These are phyloP conservation scores for Agraylea sexmaculata DNA, from an alignment of 1,140 invertebrate species.

Conservation along the genomic window DNA sequence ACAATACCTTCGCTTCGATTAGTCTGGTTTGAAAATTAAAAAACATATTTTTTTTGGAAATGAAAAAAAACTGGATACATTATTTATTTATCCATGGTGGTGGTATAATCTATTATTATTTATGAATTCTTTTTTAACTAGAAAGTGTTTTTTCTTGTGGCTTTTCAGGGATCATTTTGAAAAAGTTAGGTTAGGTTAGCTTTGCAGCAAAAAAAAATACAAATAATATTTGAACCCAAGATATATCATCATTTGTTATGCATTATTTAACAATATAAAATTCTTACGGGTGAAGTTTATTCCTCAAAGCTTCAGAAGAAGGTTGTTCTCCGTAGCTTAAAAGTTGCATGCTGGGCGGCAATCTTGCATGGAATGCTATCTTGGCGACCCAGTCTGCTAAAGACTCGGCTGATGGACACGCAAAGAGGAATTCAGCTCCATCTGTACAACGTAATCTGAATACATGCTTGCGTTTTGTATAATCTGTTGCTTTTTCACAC, in stretches of 20 bases:
- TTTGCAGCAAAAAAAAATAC: too few species aligned
- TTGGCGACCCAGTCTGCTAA: slow-evolving; percentile 92
- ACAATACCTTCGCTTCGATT: too few species aligned
- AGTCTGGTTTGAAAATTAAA: too few species aligned
- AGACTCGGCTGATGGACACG: slow-evolving; percentile 57
- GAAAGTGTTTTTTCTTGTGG: too few species aligned
- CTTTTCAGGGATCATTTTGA: background rate
- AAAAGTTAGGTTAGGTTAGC: too few species aligned
- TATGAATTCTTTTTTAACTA: too few species aligned
- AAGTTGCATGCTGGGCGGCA: slow-evolving; percentile 80
- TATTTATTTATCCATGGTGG: too few species aligned
- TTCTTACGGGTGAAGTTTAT: slow-evolving; percentile 11
- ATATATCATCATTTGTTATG: background rate
- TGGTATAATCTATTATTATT: too few species aligned
- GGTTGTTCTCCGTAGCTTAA: slow-evolving; percentile 60
- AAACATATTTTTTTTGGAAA: too few species aligned
- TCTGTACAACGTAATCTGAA: slow-evolving; percentile 81
- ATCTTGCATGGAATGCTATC: slow-evolving; percentile 83
- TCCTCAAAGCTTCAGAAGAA: slow-evolving; percentile 29
- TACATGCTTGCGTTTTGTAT: slow-evolving; percentile 90
- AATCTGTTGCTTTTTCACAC: slow-evolving; percentile 80
- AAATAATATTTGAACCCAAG: too few species aligned
- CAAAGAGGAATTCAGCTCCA: slow-evolving; percentile 86
- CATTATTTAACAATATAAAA: slow-evolving; percentile 1
- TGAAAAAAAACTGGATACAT: too few species aligned